Conservation (phyloP, 2,888 invertebrate species). For the Tachina grossa region DNA sequence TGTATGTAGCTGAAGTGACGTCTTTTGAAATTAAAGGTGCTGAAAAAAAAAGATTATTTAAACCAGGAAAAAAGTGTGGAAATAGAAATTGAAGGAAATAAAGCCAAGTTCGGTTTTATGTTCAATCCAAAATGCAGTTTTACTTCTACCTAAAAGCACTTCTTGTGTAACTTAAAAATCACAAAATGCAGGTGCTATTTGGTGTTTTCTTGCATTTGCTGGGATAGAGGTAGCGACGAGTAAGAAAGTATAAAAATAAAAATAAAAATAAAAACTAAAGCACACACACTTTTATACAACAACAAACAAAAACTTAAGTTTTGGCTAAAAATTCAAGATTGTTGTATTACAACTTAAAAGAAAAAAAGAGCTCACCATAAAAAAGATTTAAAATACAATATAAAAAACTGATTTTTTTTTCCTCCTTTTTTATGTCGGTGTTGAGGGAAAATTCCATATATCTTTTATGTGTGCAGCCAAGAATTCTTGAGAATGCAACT, state of each 20-base stretch:
- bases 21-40: constrained; percentile 46
- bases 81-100: constrained; percentile 20
- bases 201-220: constrained; percentile 11
- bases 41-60: constrained; percentile 18
- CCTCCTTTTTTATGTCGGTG: constrained; percentile 36
- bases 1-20: constrained; percentile 66
- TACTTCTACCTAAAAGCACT: constrained; percentile 11
- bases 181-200: constrained; percentile 59
- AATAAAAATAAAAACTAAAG: neutral
- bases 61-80: constrained; percentile 23
- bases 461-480: constrained; percentile 36
- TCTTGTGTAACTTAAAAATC: constrained; percentile 29
- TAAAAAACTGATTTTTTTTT: constrained; percentile 11
- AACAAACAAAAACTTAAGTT: constrained; percentile 58
- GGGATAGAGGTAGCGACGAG: neutral
- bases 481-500: constrained; percentile 31
- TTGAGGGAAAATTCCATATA: constrained; percentile 59
- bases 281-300: constrained; percentile 17
- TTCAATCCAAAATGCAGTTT: constrained; percentile 52
- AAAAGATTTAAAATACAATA: neutral
- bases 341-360: constrained; percentile 27
- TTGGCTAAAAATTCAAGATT: constrained; percentile 55
- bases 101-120: constrained; percentile 45
- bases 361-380: constrained; percentile 34
- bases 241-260: constrained; percentile 3